Base-by-base conservation (phyloP, 2,113 vertebrate species). In the Phaethon lepturus region DNA sequence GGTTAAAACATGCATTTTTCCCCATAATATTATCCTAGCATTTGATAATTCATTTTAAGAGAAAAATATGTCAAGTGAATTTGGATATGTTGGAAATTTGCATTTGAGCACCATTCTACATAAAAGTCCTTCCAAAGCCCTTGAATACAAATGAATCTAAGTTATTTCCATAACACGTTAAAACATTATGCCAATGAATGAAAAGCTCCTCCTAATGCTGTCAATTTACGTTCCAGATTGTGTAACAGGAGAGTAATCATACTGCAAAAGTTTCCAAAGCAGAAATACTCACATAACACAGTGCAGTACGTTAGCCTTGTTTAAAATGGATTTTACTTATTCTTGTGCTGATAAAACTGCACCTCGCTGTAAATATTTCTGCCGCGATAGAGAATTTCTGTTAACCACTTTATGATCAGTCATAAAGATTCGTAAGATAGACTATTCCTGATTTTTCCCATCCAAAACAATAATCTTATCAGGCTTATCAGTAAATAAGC, bases 121-220 rank as follows among this genome's bases (percentile, higher is more conserved):
- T 91, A 58, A 86, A 95, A 95, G 80, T 95, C 91, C 78, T 96
- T 94, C 94, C 88, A 95, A 92, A 94, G 86, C 82, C 81, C 91
- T 97, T 97, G 87, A 96, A 92, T 95, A 80, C 55, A 93, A 96
- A 96, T 92, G 72, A 96, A 75, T 73, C 59, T 58, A 86, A 93
- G 82, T 91, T 95, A 94, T 94, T 94, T 95, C 81, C 80, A 59
- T 91, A 89, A 75, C 87, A 94, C 0, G 2, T 74, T 72, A 74
- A 96, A 80, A 74, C 52, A 88, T 90, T 95, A 91, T 59, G 63
- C 77, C 93, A 95, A 12, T 83, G 75, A 95, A 93, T 88, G 67
- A 86, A 96, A 95, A 96, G 49, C 62, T 90, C 59, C 75, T 86
- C 76, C 77, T 96, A 88, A 95, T 95, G 78, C 68, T 96, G 77